Conservation (phyloP, 2,888 invertebrate species). For the Ceramica pisi region DNA sequence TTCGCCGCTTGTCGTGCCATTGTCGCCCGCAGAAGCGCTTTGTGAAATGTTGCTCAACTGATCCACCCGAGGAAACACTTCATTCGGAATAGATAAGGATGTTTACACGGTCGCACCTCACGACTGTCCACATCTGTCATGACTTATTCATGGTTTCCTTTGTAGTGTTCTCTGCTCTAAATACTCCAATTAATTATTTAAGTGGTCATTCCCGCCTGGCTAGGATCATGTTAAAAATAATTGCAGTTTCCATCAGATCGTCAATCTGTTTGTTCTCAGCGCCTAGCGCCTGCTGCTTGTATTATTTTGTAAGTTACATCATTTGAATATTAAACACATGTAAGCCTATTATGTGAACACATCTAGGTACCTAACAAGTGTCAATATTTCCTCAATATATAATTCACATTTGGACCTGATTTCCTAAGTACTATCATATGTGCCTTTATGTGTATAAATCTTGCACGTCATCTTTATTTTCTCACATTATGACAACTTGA, state of each 20-base stretch:
- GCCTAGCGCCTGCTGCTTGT: conserved; percentile 37
- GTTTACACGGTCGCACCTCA: conserved; percentile 72
- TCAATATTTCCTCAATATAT: background rate
- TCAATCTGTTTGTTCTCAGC: background rate
- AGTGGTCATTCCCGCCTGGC: background rate
- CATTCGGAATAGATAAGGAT: conserved; percentile 75
- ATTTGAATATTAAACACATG: conserved; percentile 19
- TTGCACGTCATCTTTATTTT: conserved; percentile 15
- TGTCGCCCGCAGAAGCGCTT: conserved; percentile 86
- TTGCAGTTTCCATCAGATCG: background rate
- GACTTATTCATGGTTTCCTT: conserved; percentile 59
- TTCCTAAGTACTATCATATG: background rate
- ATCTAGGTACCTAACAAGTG: conserved; percentile 2
- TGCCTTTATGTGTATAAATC: conserved; percentile 13
- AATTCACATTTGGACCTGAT: background rate
- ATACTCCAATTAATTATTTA: conserved; percentile 32
- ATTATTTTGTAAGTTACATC: conserved; percentile 3
- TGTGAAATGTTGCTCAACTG: conserved; percentile 87
- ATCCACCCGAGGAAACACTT: conserved; percentile 73
- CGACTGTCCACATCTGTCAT: conserved; percentile 40
- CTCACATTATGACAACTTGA: background rate
- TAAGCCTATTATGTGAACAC: conserved; percentile 36
- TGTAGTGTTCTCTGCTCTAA: conserved; percentile 32
- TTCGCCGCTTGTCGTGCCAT: conserved; percentile 87
- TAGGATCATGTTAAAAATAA: background rate